These are phyloP conservation scores for Aphelinus atriplicis DNA, from an alignment of 1,140 invertebrate genomes.

Conservation along the genomic window DNA sequence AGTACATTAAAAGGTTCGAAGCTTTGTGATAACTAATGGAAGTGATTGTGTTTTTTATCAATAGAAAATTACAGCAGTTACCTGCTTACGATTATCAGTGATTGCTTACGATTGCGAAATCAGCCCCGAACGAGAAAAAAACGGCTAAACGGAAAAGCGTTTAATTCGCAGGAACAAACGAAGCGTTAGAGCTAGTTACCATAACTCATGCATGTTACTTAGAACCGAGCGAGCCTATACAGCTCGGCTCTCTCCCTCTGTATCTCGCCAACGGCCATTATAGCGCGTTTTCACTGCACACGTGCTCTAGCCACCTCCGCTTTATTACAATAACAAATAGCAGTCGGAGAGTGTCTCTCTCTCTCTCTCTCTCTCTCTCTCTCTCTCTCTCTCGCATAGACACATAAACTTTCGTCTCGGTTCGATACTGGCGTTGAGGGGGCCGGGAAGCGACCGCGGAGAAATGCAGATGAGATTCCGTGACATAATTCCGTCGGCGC, in stretches of 20 bases:
- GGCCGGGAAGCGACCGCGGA: not conserved
- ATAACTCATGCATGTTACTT: constrained; percentile 9
- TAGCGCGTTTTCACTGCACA: constrained; percentile 18
- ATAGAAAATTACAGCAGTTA: no score
- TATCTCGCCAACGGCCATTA: not conserved
- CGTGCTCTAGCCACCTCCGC: not conserved
- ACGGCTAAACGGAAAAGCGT: no score
- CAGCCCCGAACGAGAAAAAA: no score
- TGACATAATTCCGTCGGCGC: constrained; percentile 16
- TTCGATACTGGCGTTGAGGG: not conserved
- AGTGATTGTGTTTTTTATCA: no score
- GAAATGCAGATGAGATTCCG: constrained; percentile 16
- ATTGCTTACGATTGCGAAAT: no score
- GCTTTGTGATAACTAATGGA: no score
- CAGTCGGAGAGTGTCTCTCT: not conserved
- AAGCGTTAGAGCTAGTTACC: constrained; percentile 9
- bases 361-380: not conserved
- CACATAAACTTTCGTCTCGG: not conserved
- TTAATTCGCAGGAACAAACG: constrained; percentile 15
- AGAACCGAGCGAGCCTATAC: not conserved
- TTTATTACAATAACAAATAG: constrained; percentile 17
- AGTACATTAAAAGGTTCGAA: no score
- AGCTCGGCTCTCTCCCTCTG: no score
- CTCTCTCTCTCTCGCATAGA: not conserved
- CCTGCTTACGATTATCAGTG: no score